Evolutionary conservation across 2,797 vertebrate genomes (phyloP), one percentile per base, ranked within the genome.

Genomic region (Masticophis lateralis): DNA sequence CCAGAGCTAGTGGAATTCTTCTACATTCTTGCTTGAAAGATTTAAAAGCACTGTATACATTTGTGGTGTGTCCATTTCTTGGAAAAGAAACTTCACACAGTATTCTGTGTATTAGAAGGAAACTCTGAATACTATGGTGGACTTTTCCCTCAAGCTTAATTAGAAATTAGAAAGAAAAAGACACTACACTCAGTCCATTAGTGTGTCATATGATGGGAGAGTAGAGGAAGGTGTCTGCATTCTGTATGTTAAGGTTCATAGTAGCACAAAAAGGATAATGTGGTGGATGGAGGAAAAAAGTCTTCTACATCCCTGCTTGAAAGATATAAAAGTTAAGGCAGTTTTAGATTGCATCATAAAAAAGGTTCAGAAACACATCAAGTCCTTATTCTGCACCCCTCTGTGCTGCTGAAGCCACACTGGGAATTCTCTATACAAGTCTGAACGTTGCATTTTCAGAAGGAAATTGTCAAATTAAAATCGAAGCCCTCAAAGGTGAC

Each of bases 101-200:
- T 32, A 69, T 79, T 43, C 37, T 37, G 22, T 43, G 74, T 22
- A 79, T 79, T 43, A 43, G 18, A 43, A 37, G 74, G 74, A 22
- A 43, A 79, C 22, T 92, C 53, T 93, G 92, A 92, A 93, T 87
- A 92, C 0, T 66, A 69, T 10, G 94, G 3, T 56, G 16, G 60
- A 20, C 87, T n/a, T 1, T 63, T n/a, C 0, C 0, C 16, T 92
- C 86, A 61, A 8, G 0, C 47, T 87, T 91, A 94, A 60, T 87
- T 89, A 61, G 16, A 1, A 22, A 63, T 5, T 55, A 93, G 91
- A 66, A 94, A 95, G 86, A 79, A 90, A 92, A 92, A 83, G 11
- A 13, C 22, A 5, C 13, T 13, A 60, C 13, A 43, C 3, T n/a
- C 57, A 27, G 18, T 43, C 74, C 74, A 79, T 79, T 79, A 43